Base-by-base conservation (phyloP, 92 coral and sea anemone genomes). In the Ricordea florida region DNA sequence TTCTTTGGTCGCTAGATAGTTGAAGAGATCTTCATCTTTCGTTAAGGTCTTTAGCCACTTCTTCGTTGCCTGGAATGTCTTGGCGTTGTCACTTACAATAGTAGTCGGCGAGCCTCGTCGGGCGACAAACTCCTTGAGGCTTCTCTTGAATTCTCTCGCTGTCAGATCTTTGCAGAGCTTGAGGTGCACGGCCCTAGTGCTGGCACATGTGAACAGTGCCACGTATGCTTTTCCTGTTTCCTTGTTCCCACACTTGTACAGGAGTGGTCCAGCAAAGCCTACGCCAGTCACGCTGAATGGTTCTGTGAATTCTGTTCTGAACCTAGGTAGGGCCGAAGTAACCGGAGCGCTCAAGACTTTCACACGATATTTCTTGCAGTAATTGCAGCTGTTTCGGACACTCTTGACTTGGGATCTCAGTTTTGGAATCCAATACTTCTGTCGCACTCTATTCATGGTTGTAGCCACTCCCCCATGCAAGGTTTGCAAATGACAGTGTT, bases 181-280 rank as follows among this genome's bases (percentile, higher is more conserved):
- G 26, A 83, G 44, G 51, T 75, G 88, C 0, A 83, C 83, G 1
- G 82, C 87, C 45, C 63, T 55, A 4, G 62, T 44, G 5, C 55
- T 41, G 7, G 58, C 28, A 18, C 82, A 73, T 13, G 57, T 59
- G 26, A 56, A 80, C 51, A 71, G 49, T 10, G 86, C 73, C n/a
- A 69, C 27, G 37, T 80, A 80, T 1, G 80, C 80, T 45, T 80
- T 80, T 3, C 72, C 57, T 9, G 40, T 44, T 29, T 26, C 29
- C 3, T 20, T 43, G 17, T n/a, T 70, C 16, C 53, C 40, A 20
- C n/a, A n/a, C 35, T 58, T 64, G 72, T 83, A 58, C 21, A 36
- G 46, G 13, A 75, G 57, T 23, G 89, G 83, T 9, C 89, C 83
- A 9, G 89, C 89, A 40, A 84, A 76, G 66, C 77, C 89, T 22